Evolutionary conservation across 2,888 invertebrate species (phyloP).

Genomic region (Ashinkailepas kermadecensis): DNA sequence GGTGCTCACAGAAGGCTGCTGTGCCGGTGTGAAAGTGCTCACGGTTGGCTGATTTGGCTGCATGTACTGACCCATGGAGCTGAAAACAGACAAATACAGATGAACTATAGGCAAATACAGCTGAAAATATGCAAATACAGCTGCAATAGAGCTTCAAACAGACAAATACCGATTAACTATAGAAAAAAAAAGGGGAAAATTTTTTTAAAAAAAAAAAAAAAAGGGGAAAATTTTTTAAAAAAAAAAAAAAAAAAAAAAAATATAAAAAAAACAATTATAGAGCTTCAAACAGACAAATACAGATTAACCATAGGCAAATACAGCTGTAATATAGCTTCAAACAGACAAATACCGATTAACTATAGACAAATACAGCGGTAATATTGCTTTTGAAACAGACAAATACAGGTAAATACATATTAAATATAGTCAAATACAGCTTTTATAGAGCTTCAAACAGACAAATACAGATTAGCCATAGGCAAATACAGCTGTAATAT

Average conservation of each 20-base stretch:
- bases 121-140: neutral
- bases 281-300: neutral
- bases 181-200: too few species aligned
- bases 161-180: neutral
- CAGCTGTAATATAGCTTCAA: neutral
- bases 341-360: neutral
- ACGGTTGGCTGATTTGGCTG: neutral
- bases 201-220: too few species aligned
- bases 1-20: neutral
- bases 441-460: too few species aligned
- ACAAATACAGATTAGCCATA: too few species aligned
- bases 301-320: neutral
- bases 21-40: neutral
- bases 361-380: too few species aligned
- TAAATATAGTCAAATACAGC: too few species aligned
- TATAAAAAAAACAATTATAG: neutral
- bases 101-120: neutral
- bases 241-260: too few species aligned
- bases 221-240: too few species aligned
- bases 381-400: too few species aligned
- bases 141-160: neutral
- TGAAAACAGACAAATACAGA: neutral
- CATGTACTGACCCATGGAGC: neutral
- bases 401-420: too few species aligned
- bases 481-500: too few species aligned